These are phyloP conservation scores for Macrobrachium rosenbergii DNA, from an alignment of 1,140 invertebrate species.

Conservation along the genomic window DNA sequence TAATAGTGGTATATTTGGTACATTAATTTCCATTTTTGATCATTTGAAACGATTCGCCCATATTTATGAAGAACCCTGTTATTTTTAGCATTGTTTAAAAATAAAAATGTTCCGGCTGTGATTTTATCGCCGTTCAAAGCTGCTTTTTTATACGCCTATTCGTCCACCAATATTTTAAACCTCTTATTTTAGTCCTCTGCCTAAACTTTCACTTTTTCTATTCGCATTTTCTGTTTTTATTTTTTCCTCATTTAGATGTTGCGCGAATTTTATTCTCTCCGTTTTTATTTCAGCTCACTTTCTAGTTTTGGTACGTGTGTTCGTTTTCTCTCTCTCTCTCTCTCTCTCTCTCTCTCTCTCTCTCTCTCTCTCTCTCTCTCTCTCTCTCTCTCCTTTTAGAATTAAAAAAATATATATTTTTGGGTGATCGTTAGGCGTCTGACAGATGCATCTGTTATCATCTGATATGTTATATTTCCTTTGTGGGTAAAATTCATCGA, in stretches of 20 bases:
- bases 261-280: background rate
- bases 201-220: slow-evolving; percentile 16
- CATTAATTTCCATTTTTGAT: no score
- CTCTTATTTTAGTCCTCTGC: background rate
- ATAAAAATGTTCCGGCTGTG: no score
- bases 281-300: background rate
- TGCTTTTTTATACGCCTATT: background rate
- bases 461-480: no score
- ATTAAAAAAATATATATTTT: no score
- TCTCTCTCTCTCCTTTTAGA: slow-evolving; percentile 13
- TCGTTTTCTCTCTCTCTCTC: slow-evolving; percentile 11
- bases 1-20: no score
- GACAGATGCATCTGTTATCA: no score
- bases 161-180: slow-evolving; percentile 8
- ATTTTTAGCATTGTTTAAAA: no score
- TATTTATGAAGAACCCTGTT: no score
- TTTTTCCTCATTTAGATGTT: background rate
- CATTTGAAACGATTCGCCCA: no score
- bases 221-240: background rate
- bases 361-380: slow-evolving; percentile 33
- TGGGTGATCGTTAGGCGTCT: no score
- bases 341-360: slow-evolving; percentile 37
- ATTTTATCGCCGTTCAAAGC: no score
- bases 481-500: no score
- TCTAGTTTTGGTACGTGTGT: background rate